phyloP scores from a whole-genome alignment of 1,140 invertebrate species.

The Wasmannia auropunctata region DNA sequence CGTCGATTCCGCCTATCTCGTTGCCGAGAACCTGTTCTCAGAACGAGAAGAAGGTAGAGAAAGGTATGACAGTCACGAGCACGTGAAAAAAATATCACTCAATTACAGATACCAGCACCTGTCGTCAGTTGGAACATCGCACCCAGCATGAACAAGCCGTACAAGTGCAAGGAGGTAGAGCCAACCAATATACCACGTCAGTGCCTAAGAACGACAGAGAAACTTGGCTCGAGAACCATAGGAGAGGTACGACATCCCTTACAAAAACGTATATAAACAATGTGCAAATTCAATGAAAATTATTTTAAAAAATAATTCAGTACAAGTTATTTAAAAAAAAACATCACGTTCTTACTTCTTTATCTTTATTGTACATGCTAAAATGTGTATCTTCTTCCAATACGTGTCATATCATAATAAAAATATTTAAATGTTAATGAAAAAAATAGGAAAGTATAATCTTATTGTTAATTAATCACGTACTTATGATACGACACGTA shows the following conservation, averaged over 20 bases:
- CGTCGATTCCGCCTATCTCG: neutral
- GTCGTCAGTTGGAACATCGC: conserved; percentile 88
- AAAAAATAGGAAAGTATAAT: neutral
- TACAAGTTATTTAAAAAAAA: neutral
- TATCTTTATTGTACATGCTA: too few relatives aligned
- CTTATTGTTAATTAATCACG: neutral
- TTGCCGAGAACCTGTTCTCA: neutral
- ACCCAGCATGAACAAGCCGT: conserved; percentile 87
- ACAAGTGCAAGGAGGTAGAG: conserved; percentile 87
- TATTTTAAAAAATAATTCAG: neutral
- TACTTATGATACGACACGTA: neutral
- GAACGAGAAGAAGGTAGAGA: neutral
- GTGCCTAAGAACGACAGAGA: conserved; percentile 89
- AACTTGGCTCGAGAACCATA: conserved; percentile 90
- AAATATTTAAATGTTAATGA: neutral
- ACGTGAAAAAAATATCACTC: neutral
- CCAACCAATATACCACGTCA: conserved; percentile 88
- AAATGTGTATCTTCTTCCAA: neutral
- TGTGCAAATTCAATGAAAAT: neutral
- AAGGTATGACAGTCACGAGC: neutral
- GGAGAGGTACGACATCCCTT: conserved; percentile 87
- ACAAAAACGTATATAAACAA: neutral
- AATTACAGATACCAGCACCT: conserved; percentile 85
- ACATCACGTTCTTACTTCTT: neutral
- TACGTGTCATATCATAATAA: neutral